Evolutionary conservation across 1,140 invertebrate species (phyloP), one percentile per base, ranked within the genome.

Genomic region (Cherax quadricarinatus): DNA sequence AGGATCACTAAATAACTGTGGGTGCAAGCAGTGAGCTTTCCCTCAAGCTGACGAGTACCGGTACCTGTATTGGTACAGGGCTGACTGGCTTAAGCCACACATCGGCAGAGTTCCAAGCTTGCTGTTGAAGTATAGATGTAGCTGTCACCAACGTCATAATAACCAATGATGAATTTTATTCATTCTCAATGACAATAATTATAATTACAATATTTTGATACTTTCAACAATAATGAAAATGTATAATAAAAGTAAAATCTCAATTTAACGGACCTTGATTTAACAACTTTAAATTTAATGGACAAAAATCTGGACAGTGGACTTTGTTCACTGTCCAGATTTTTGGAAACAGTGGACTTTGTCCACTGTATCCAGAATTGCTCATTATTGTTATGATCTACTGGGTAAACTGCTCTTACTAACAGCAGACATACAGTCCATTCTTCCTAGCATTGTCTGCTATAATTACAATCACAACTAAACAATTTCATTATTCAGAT

Each of bases 71-170:
- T 85, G 89, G 83, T 84, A 85, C 89, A 91, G 81, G 60, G 89
- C 82, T 78, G 89, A 91, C 89, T 91, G 89, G 82, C 70, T 91
- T 91, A 91, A 91, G 89, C 89, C 89, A 91, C 89, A 91, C 89
- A 91, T 91, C 66, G 89, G 89, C 21, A 91, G 89, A 79, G 82
- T 80, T 91, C 89, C 89, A 79, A 85, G 89, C 89, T 91, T 91
- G 82, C 89, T 91, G 89, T 91, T 85, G 89, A 85, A 86, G 80
- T 78, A 91, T 16, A 89, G 60, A 85, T 85, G 57, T 60, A 79
- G 75, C 30, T 51, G 60, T 86, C 70, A 91, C 75, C 73, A 83
- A 57, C 30, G 83, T 10, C 24, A n/a, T 30, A 18, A 49, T 88
- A 51, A 30, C n/a, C 70, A 16, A 21, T 75, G 70, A 30, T 75